Evolutionary conservation across 2,888 invertebrate genomes (phyloP).

Genomic region (Schizotus pectinicornis): DNA sequence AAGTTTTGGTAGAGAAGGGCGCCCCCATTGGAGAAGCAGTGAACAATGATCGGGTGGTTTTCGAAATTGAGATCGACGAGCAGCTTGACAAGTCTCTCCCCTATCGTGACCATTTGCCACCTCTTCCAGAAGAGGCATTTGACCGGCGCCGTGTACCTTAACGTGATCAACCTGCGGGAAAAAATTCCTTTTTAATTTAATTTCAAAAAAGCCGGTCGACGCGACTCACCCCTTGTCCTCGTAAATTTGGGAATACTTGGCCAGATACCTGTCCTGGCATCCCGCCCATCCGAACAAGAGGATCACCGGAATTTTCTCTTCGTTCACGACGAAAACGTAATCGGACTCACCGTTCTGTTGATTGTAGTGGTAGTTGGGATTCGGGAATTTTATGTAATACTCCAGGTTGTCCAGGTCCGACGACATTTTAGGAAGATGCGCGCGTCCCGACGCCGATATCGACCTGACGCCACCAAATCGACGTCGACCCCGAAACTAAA

Average conservation of each 20-base stretch:
- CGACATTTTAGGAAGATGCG: slow-evolving; percentile 22
- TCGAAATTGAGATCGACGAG: slow-evolving; percentile 71
- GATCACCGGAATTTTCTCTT: slow-evolving; percentile 71
- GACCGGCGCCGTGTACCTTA: slow-evolving; percentile 74
- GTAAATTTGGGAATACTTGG: slow-evolving; percentile 80
- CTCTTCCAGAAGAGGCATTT: slow-evolving; percentile 70
- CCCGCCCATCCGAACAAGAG: slow-evolving; percentile 82
- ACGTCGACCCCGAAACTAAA: too few relatives aligned
- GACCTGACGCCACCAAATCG: not conserved
- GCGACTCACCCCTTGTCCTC: slow-evolving; percentile 74
- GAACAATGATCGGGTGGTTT: slow-evolving; percentile 74
- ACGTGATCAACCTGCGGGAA: slow-evolving; percentile 68
- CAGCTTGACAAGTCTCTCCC: slow-evolving; percentile 69
- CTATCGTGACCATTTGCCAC: slow-evolving; percentile 66
- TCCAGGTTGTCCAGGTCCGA: slow-evolving; percentile 62
- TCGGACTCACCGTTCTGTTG: slow-evolving; percentile 54
- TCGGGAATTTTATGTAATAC: slow-evolving; percentile 69
- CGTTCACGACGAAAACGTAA: slow-evolving; percentile 66
- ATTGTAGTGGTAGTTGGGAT: slow-evolving; percentile 58
- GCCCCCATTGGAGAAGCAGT: slow-evolving; percentile 80
- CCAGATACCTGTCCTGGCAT: slow-evolving; percentile 76
- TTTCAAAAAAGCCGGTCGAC: slow-evolving; percentile 14
- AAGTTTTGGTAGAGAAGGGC: slow-evolving; percentile 74
- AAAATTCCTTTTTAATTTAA: not conserved
- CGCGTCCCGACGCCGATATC: slow-evolving; percentile 13